Evolutionary conservation across 2,888 invertebrate species (phyloP), one percentile per base, ranked within the genome.

Genomic region (Drosophila affinis): DNA sequence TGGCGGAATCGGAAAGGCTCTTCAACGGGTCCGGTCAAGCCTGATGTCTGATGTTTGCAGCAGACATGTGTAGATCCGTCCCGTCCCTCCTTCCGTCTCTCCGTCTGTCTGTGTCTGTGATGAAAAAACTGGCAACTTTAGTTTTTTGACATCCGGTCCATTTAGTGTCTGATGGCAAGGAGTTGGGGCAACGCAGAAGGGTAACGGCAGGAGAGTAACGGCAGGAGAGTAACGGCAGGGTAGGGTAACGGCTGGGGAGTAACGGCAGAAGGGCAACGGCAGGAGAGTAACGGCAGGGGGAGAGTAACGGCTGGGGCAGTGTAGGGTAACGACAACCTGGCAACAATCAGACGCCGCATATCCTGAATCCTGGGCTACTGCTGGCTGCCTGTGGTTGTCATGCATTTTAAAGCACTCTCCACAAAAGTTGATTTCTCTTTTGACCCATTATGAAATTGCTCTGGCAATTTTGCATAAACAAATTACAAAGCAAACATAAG

Each of bases 391-490:
- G 55, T 48, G 75, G 61, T 76, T 81, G 78, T 75, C 79, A 76
- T 85, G 85, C 87, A 86, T 87, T 87, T 87, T 86, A 87, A 86
- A 86, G 87, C 82, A 87, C 78, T 80, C 85, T 87, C 79, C 75
- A 85, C 80, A 81, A 86, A 87, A 88, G 81, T 87, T 87, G 87
- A 87, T 87, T 87, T 87, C 88, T 87, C 87, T 76, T 87, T 88
- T 88, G 87, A 84, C 87, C 87, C 87, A 87, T 87, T 87, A 88
- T 81, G 82, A 87, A 86, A 87, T 87, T 86, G 87, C 87, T 84
- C 78, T 75, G 80, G 87, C 80, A 82, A 86, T 87, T 84, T 86
- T 80, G 88, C 82, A 86, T 83, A 83, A 86, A 83, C 86, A 86
- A 87, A 83, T 86, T 83, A 85, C 84, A 78, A 85, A 84, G 87